Evolutionary conservation across 1,140 invertebrate genomes (phyloP).

Genomic region (Hirudo medicinalis): DNA sequence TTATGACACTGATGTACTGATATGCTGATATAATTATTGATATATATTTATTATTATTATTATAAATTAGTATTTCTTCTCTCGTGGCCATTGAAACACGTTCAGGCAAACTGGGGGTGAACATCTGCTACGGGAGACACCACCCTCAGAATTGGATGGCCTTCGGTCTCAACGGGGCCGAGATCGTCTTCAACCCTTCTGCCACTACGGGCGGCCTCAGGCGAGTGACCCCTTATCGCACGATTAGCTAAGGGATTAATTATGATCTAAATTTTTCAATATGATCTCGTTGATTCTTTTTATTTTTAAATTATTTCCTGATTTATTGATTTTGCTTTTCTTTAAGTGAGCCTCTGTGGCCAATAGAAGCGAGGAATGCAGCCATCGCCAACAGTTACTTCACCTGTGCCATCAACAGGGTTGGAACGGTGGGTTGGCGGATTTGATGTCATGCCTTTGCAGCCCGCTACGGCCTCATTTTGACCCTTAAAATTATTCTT

Average conservation of each 20-base stretch:
- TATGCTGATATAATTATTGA: too few species aligned
- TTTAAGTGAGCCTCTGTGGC: slow-evolving; percentile 85
- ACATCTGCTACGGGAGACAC: slow-evolving; percentile 95
- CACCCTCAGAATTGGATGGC: slow-evolving; percentile 86
- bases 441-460: too few species aligned
- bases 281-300: too few species aligned
- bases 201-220: slow-evolving; percentile 68
- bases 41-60: too few species aligned
- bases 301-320: neutral
- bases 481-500: too few species aligned
- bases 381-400: slow-evolving; percentile 77
- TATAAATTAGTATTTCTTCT: too few species aligned
- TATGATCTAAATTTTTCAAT: neutral
- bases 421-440: slow-evolving; percentile 57
- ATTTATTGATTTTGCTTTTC: slow-evolving; percentile 18
- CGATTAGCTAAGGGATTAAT: neutral
- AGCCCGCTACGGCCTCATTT: too few species aligned
- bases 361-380: slow-evolving; percentile 86
- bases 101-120: slow-evolving; percentile 48
- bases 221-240: slow-evolving; percentile 30
- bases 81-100: neutral
- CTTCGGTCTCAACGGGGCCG: slow-evolving; percentile 74
- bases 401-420: slow-evolving; percentile 86
- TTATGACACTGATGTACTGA: too few species aligned
- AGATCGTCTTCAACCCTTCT: slow-evolving; percentile 97